Evolutionary conservation across 2,888 invertebrate genomes (phyloP), one percentile per base, ranked within the genome.

Genomic region (Phortica magna): DNA sequence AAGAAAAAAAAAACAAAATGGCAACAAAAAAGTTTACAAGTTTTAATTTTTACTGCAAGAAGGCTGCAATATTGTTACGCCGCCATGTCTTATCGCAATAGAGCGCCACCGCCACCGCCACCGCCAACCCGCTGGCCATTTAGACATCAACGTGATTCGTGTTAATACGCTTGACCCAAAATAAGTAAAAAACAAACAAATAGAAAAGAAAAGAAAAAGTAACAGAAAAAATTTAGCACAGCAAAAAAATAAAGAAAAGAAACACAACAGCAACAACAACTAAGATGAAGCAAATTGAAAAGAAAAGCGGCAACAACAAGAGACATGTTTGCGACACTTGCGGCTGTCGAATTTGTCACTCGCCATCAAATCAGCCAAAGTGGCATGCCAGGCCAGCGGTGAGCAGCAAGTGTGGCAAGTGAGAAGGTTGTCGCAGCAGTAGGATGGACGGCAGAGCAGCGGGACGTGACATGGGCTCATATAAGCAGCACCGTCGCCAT

Each of bases 261-360:
- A n/a, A n/a, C n/a, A n/a, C 31, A 31, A 31, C 31, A 3, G 3
- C 31, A 31, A 31, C 31, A 4, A 2, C 53, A 53, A 53, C 31
- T 31, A 31, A 61, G 17, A 12, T n/a, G 19, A 61, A 61, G 22
- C 19, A 76, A 76, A 22, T 61, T 75, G 76, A 78, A 77, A 71
- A 76, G 72, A 31, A 31, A 31, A 31, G 5, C n/a, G 5, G 3
- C 31, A 31, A 31, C 31, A 31, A 31, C 31, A 31, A 31, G 3
- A 31, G 5, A 31, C 31, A 76, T 77, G 76, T 77, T 76, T 55
- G 59, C 77, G 77, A 76, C 79, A 79, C 79, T 79, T 79, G 78
- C 78, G 42, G 76, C 76, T 77, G 42, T 42, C 67, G 55, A 41
- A 55, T 55, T 55, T 74, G 74, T 72, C 65, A 65, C 43, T 53